These are phyloP conservation scores for Lerema accius DNA, from an alignment of 1,140 invertebrate genomes.

Conservation along the genomic window DNA sequence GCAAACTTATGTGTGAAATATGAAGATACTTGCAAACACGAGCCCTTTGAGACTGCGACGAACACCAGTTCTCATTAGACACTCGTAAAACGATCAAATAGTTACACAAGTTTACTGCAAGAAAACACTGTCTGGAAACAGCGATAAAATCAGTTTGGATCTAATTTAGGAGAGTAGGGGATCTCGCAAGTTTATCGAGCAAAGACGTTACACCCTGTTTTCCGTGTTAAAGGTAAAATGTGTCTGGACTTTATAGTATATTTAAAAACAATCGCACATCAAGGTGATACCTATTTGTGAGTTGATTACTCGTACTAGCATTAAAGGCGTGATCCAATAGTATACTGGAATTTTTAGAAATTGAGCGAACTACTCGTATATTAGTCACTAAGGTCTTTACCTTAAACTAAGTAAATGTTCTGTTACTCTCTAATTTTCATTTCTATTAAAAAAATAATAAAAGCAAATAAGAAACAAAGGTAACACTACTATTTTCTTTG, in stretches of 20 bases:
- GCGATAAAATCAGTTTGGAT: slow-evolving; percentile 45
- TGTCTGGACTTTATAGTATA: not conserved
- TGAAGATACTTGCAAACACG: slow-evolving; percentile 33
- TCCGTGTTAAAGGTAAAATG: slow-evolving; percentile 10
- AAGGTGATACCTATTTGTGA: too few species aligned
- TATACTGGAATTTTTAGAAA: too few species aligned
- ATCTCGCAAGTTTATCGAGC: slow-evolving; percentile 28
- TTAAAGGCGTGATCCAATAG: too few species aligned
- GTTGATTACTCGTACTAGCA: too few species aligned
- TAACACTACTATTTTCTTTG: too few species aligned
- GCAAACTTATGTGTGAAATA: slow-evolving; percentile 17
- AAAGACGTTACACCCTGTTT: slow-evolving; percentile 23
- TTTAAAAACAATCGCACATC: too few species aligned
- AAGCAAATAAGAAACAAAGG: too few species aligned
- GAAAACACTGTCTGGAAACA: slow-evolving; percentile 49
- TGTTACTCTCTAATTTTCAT: too few species aligned
- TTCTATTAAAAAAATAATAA: too few species aligned
- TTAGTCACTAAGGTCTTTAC: too few species aligned
- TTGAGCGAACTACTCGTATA: too few species aligned
- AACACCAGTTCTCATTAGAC: slow-evolving; percentile 60
- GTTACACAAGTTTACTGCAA: slow-evolving; percentile 49
- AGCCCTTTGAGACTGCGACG: slow-evolving; percentile 55
- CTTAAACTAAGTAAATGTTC: too few species aligned
- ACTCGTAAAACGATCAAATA: slow-evolving; percentile 69
- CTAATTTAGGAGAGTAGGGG: slow-evolving; percentile 28